Base-by-base conservation (phyloP, 1,140 invertebrate genomes). In the Drosophila chauvacae region DNA sequence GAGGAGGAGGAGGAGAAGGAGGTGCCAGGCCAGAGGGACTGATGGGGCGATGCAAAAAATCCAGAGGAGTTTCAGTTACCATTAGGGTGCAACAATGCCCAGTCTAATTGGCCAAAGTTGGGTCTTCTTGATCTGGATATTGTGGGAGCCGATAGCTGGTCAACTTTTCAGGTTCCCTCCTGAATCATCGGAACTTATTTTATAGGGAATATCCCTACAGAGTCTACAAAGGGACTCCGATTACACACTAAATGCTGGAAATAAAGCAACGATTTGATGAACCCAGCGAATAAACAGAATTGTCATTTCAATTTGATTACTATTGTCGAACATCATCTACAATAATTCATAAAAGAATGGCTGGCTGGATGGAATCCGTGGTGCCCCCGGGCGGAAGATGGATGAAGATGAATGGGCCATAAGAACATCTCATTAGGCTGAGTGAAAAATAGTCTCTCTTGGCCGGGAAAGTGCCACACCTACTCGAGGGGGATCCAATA, bases 341-440 rank as follows among this genome's bases (percentile, higher is more conserved):
- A 30, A 73, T 73, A 73, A 73, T 73, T 73, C 68, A 72, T 60
- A 60, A 60, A 72, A 51, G 61, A 53, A 55, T 59, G 42, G 18
- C 28, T 23, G 44, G 20, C 23, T 23, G 30, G 33, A 16, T 23
- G 30, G 33, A 16, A 35, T 20, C 16, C 10, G 20, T 9, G 14
- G 18, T 44, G 18, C 30, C 20, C 7, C 16, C 42, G 30, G 33
- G n/a, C 26, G 45, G 20, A 51, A 72, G 70, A 73, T 73, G 70
- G 70, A 73, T 73, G 70, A 73, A 72, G 68, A 73, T 72, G 68
- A 51, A 73, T 73, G 55, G 45, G 28, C 53, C 66, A 13, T 60
- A 72, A 72, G 70, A 60, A 73, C 55, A 72, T 48, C 70, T 73
- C 70, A 73, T 73, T 73, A 73, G 70, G 68, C 70, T 73, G 70